Evolutionary conservation across 1,140 invertebrate genomes (phyloP), one percentile per base, ranked within the genome.

Genomic region (Anthonomus grandis): DNA sequence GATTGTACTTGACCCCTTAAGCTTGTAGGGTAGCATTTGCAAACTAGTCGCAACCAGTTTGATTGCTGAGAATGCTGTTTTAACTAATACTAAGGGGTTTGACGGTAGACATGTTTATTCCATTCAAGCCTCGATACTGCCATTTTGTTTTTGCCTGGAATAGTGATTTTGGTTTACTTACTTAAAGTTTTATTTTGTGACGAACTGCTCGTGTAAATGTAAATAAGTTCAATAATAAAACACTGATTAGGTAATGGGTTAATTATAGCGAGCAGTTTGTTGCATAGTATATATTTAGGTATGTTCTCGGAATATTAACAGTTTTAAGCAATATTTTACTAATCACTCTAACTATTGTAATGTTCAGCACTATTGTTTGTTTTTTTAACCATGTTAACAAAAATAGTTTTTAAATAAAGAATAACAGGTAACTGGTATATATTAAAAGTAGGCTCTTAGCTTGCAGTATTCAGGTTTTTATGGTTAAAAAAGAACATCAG

Each of bases 41-140:
- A 42, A 22, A 44, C n/a, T 59, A 59, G 57, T 46, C 51, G 52
- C 59, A n/a, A n/a, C n/a, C n/a, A n/a, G 59, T 68, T 68, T 66
- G 66, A 68, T 60, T 67, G 66, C 65, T 68, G 66, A 48, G 54
- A 66, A 68, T 68, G 66, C 65, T 47, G 42, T 56, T 55, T 42
- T 42, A 53, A 51, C n/a, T n/a, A n/a, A n/a, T n/a, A n/a, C n/a
- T n/a, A n/a, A 42, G 56, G 39, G 56, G 56, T 52, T 57, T 57
- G 44, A 37, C 13, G 45, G 18, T 57, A 57, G 54, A 17, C 45
- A 36, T 45, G 15, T 45, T 27, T 25, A 25, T 34, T 13, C 24
- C 39, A 53, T 41, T 41, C 4, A 46, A 55, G 47, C 52, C 52
- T 45, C 41, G 39, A 25, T 54, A 31, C 18, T 44, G 24, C n/a